A percentile compares a stretch with the other conserved stretches of the same genome.
phyloP scores from a whole-genome alignment of 1,140 invertebrate species.

The Thaumatotibia leucotreta region DNA sequence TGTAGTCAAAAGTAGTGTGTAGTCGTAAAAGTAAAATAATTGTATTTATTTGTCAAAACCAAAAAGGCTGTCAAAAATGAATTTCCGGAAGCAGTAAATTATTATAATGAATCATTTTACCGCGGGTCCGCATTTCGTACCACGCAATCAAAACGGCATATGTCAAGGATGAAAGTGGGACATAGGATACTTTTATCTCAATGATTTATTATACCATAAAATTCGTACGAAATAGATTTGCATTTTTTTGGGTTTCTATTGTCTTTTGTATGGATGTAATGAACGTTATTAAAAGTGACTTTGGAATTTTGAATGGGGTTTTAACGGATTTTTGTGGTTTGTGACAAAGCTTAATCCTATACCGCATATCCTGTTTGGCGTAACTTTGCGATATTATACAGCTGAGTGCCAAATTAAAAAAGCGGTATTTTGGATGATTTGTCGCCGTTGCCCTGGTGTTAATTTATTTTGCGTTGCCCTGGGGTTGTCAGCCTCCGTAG shows the following conservation, averaged over 20 bases:
- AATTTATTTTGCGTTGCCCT: too few species aligned
- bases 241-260: slow-evolving; percentile 27
- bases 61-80: slow-evolving; percentile 4
- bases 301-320: not conserved
- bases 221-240: slow-evolving; percentile 38
- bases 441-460: too few species aligned
- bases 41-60: not conserved
- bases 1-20: too few species aligned
- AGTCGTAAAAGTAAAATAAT: too few species aligned
- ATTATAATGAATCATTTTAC: slow-evolving; percentile 2
- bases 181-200: slow-evolving; percentile 45
- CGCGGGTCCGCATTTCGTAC: slow-evolving; percentile 17
- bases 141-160: slow-evolving; percentile 32
- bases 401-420: too few species aligned
- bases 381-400: too few species aligned
- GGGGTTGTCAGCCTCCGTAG: too few species aligned
- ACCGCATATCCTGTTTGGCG: too few species aligned
- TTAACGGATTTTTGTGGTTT: not conserved
- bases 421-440: too few species aligned
- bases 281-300: too few species aligned
- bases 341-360: too few species aligned
- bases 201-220: slow-evolving; percentile 54
- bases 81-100: slow-evolving; percentile 6
- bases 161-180: slow-evolving; percentile 21
- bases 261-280: not conserved